Evolutionary conservation across 2,113 vertebrate species (phyloP), one percentile per base, ranked within the genome.

Genomic region (Rutilus rutilus): DNA sequence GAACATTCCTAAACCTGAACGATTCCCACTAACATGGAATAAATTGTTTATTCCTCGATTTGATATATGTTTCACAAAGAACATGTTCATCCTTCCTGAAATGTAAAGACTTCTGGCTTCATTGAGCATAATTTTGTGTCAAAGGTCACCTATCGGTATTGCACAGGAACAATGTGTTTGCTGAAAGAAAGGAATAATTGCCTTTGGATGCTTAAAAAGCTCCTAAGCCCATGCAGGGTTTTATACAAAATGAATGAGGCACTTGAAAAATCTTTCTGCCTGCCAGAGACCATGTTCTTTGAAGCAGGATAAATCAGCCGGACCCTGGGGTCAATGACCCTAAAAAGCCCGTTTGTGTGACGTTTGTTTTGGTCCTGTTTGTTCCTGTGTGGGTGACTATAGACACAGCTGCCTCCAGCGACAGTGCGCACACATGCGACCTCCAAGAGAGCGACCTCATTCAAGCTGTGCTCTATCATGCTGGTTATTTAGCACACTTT

Each of bases 281-380:
- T 59, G 82, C n/a, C 76, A 30, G 52, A 83, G 76, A 19, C 36
- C 52, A 59, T 86, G 82, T 54, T 36, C 52, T 8, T 67, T 39
- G 47, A 74, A 50, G 65, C 42, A 14, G 5, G 62, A 2, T 86
- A 47, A 52, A 71, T 50, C 62, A 36, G 67, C 39, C 4, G 36
- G 71, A 62, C 60, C 62, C 57, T 7, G 60, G 59, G 86, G 84
- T 71, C 82, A 89, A 52, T 42, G 71, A 73, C 54, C 81, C 54
- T 11, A 60, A 60, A 50, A 81, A 88, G 47, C 84, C 62, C 64
- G 14, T 33, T 84, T 62, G 27, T 15, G 25, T 69, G 47, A 79
- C 50, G 5, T 77, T 86, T 89, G 84, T 86, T 89, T 87, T 81
- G 81, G 52, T 74, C 52, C 67, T 60, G 65, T 60, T 45, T 27